Base-by-base conservation (phyloP, 2,888 invertebrate species). In the Catocala fraxini region DNA sequence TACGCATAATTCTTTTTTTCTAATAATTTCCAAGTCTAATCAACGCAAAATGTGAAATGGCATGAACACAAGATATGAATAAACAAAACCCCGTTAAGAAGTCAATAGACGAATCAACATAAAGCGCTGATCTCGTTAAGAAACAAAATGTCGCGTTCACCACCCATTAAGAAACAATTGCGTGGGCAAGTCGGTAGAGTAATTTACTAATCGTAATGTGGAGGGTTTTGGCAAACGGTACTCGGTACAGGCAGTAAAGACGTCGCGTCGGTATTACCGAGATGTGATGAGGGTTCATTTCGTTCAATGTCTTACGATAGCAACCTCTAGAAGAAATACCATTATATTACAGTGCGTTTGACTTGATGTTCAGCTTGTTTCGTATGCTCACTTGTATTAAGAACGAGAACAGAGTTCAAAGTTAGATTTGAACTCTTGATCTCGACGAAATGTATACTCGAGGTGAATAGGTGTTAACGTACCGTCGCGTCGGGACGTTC, bases 251-350 rank as follows among this genome's bases (percentile, higher is more conserved):
- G 85, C 85, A 88, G 85, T 91, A 90, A 88, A 90, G 89, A 90
- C 90, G 88, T 82, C 88, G 87, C 90, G 88, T 82, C 88, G 87
- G 86, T 77, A 89, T 85, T 79, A 81, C 79, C 71, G 61, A 78
- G 76, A 82, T 80, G 82, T 81, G 86, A 86, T 73, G 80, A 83
- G 80, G 81, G 85, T 87, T 82, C 85, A 80, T 75, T 77, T 79
- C 64, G 43, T 46, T 33, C 51, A 64, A 52, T 63, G 66, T 64
- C 60, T 47, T 76, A 78, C 72, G 80, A 81, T 81, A 75, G 76
- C 73, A 70, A 77, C 72, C 59, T 73, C 75, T 71, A 35, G 56
- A 71, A 71, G 76, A 74, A 82, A 82, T 72, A 68, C 63, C 71
- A 25, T 25, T 25, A 25, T 25, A 25, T 4, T 25, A 73, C 74